Conservation (phyloP, 2,113 vertebrate genomes). For the Tragulus kanchil region DNA sequence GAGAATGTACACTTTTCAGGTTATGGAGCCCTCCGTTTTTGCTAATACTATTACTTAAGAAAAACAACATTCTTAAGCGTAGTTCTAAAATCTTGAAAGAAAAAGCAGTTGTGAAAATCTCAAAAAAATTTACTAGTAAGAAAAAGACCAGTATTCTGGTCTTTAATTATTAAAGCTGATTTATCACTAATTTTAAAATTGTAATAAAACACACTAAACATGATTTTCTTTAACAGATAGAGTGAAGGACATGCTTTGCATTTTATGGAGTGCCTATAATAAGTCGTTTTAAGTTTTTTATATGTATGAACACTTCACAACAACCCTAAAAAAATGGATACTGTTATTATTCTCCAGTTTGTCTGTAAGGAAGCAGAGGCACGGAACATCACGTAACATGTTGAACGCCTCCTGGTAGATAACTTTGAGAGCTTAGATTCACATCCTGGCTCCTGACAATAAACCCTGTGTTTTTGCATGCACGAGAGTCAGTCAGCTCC, state of each 20-base stretch:
- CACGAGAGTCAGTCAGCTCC: neutral
- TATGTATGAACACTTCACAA: neutral
- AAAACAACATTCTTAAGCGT: conserved; percentile 15
- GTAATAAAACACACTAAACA: neutral
- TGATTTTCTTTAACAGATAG: neutral
- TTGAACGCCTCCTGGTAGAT: conserved; percentile 11
- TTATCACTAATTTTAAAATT: neutral
- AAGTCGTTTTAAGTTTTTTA: neutral
- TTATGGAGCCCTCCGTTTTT: neutral
- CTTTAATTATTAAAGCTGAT: neutral
- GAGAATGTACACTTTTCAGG: neutral
- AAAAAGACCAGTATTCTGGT: neutral
- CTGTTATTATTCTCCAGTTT: conserved; percentile 5
- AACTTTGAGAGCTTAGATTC: conserved; percentile 3
- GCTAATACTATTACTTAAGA: conserved; percentile 32
- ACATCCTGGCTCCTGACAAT: neutral
- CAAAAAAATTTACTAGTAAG: neutral
- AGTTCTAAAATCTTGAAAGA: conserved; percentile 29
- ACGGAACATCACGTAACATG: conserved; percentile 11
- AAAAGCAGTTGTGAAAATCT: conserved; percentile 27
- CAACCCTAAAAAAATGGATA: neutral
- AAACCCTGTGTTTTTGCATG: neutral
- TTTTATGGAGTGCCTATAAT: neutral
- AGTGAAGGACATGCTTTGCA: neutral
- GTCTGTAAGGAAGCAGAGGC: neutral